These are phyloP conservation scores for Lumbricus terrestris DNA, from an alignment of 2,888 invertebrate species.

Conservation along the genomic window DNA sequence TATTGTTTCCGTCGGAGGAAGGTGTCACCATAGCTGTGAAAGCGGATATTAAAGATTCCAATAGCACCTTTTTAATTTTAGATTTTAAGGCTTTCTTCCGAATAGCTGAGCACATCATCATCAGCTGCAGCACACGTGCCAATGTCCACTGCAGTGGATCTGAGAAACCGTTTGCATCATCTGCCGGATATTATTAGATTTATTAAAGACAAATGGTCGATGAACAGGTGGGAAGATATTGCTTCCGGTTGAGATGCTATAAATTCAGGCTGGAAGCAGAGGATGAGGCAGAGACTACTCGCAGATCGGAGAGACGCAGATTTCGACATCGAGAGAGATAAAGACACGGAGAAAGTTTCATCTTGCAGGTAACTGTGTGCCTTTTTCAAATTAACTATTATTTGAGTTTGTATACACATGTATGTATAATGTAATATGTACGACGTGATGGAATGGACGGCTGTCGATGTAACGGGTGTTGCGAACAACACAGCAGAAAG, in stretches of 20 bases:
- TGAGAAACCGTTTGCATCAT: not conserved
- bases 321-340: not conserved
- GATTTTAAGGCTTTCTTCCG: not conserved
- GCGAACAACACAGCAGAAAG: too few species aligned
- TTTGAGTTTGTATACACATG: too few species aligned
- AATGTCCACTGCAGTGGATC: not conserved
- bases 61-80: not conserved
- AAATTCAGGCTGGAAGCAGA: not conserved
- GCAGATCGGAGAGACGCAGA: not conserved
- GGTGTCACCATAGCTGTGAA: not conserved
- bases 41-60: not conserved
- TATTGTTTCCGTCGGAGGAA: not conserved
- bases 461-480: too few species aligned
- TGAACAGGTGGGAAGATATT: not conserved
- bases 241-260: not conserved
- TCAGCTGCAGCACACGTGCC: not conserved
- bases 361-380: not conserved
- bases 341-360: not conserved
- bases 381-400: too few species aligned
- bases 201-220: not conserved
- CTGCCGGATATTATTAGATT: not conserved
- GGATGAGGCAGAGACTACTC: not conserved
- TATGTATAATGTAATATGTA: too few species aligned
- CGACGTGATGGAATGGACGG: too few species aligned
- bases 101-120: not conserved